Evolutionary conservation across 1,140 invertebrate genomes (phyloP).

Genomic region (Drosophila navojoa): DNA sequence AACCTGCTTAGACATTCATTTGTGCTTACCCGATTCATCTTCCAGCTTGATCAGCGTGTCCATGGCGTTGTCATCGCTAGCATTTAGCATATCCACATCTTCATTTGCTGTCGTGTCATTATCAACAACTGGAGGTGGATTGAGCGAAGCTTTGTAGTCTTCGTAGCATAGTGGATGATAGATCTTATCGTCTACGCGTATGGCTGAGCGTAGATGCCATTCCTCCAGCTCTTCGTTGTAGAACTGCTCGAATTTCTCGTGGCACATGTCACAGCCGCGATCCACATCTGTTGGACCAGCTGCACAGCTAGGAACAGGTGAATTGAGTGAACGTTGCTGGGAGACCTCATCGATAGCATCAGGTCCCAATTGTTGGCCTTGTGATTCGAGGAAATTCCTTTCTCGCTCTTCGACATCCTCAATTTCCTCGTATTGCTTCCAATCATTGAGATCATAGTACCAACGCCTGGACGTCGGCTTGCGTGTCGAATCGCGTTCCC

Average conservation of each 20-base stretch:
- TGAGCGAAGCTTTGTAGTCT: constrained; percentile 88
- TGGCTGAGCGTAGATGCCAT: constrained; percentile 95
- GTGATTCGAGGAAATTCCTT: constrained; percentile 94
- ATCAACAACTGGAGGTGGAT: constrained; percentile 50
- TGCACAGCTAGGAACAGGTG: constrained; percentile 73
- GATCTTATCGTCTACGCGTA: constrained; percentile 90
- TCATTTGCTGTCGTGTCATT: constrained; percentile 18
- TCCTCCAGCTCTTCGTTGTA: constrained; percentile 98
- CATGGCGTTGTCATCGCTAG: constrained; percentile 76
- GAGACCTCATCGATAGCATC: constrained; percentile 84
- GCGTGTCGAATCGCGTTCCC: constrained; percentile 92
- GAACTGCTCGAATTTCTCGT: constrained; percentile 96
- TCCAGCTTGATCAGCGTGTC: constrained; percentile 74
- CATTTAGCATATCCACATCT: constrained; percentile 62
- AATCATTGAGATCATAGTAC: constrained; percentile 96
- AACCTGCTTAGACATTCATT: background rate
- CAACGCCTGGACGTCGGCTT: constrained; percentile 93
- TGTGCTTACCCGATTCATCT: constrained; percentile 41
- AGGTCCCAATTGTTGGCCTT: constrained; percentile 86
- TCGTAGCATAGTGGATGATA: constrained; percentile 96
- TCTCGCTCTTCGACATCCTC: constrained; percentile 96
- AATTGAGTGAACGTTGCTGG: constrained; percentile 72
- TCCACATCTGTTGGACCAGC: constrained; percentile 86
- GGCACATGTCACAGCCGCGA: constrained; percentile 92
- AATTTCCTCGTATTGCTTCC: constrained; percentile 97